Base-by-base conservation (phyloP, 2,888 invertebrate genomes). In the Brachylomia viminalis region DNA sequence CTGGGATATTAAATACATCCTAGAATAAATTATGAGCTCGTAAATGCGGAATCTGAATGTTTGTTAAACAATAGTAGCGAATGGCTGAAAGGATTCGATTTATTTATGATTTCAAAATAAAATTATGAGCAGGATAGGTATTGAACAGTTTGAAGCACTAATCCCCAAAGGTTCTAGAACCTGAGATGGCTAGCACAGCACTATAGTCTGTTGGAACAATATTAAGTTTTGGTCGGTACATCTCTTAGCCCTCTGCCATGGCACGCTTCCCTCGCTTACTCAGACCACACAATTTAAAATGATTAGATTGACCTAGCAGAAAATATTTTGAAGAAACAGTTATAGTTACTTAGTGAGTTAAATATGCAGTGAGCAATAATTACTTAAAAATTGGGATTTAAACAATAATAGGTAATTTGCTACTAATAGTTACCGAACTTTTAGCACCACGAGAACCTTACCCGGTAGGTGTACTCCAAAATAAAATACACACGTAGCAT, bases 1-100 rank as follows among this genome's bases (percentile, higher is more conserved):
- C n/a, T 58, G 58, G 30, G 30, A 23, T 68, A 77, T 68, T 33
- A 54, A 38, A 52, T 77, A 83, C 82, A 64, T 77, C 52, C 58
- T 64, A 52, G 52, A 61, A 64, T 82, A 64, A 54, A 83, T 77
- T 38, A 54, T 49, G 33, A 64, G 49, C 38, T 68, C 15, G 45
- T 68, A 66, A 64, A 68, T 59, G 56, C 23, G 45, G 30, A 64
- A 67, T 13, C 45, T 74, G n/a, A 56, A 67, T 82, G 76, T 66
- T 75, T 61, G 82, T 75, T 75, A 20, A 80, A 61, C 47, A 47
- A 75, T 54, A 38, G 15, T 54, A 30, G 33, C n/a, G 30, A 56
- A 59, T 23, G 20, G 30, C 23, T 75, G 3, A 27, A 66, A 49
- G n/a, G 61, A 67, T 81, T 49, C 17, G 33, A 52, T 27, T 59